Evolutionary conservation across 1,140 invertebrate species (phyloP), one percentile per base, ranked within the genome.

Genomic region (Drosophila carrolli): DNA sequence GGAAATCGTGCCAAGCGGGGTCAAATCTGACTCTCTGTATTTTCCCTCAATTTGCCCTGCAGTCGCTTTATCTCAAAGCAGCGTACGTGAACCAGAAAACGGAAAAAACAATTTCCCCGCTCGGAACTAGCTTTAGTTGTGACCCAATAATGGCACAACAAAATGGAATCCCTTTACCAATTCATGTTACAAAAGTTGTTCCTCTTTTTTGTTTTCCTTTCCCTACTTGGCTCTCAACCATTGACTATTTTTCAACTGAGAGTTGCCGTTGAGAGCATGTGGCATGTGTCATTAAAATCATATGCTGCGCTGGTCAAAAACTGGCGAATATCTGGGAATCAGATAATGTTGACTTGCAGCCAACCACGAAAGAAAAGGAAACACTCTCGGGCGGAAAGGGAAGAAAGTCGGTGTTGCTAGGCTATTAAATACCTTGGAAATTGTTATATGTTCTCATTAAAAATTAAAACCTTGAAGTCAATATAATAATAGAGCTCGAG

Each of bases 221-320:
- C 16, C 4, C 5, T 19, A 35, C 7, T 57, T 70, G 67, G 27
- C 51, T 44, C 37, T 57, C 41, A 72, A 37, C 66, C 66, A 58
- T 50, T 71, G 66, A 29, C 51, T 7, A 57, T 71, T 50, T 71
- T 71, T 57, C 51, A 58, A 35, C 32, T 14, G 44, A 59, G 35
- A 60, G 43, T 60, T 71, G 67, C 29, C 44, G 29, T 58, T n/a
- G 67, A 27, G 38, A 46, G 48, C 60, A 51, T 40, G 53, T 67
- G 41, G 58, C 67, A 59, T 44, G 38, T 79, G 61, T 84, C 81
- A 79, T 84, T 84, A 84, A 84, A 84, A 65, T 85, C 81, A 84
- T 85, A 85, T 85, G 81, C 40, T 84, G 66, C 81, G 65, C 23
- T 74, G 73, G 81, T 76, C 81, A 83, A 76, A 83, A 83, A 78